Conservation (phyloP, 2,888 invertebrate genomes). For the Euspilapteryx auroguttella region DNA sequence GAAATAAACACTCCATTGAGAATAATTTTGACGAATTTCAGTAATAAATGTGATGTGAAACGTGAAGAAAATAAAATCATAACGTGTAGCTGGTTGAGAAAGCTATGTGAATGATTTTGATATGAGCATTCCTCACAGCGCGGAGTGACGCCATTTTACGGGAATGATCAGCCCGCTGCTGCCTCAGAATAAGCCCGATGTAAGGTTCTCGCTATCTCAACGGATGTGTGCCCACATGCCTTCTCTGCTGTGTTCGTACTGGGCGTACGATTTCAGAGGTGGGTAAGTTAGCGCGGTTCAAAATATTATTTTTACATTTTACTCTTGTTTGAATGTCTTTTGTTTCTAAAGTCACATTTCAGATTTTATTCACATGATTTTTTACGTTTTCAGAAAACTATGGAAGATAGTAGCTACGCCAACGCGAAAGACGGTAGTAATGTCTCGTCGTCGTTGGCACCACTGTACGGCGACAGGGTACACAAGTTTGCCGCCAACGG, state of each 20-base stretch:
- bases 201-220: slow-evolving; percentile 45
- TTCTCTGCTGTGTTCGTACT: slow-evolving; percentile 52
- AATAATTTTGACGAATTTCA: slow-evolving; percentile 24
- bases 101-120: slow-evolving; percentile 29
- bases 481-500: slow-evolving; percentile 41
- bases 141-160: slow-evolving; percentile 63
- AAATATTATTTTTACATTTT: neutral
- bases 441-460: slow-evolving; percentile 27
- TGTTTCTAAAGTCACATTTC: slow-evolving; percentile 39
- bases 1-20: slow-evolving; percentile 44
- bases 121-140: slow-evolving; percentile 50
- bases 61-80: slow-evolving; percentile 30
- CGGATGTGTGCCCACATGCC: slow-evolving; percentile 55
- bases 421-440: slow-evolving; percentile 45
- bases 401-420: slow-evolving; percentile 57
- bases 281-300: slow-evolving; percentile 8
- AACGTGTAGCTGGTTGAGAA: slow-evolving; percentile 19
- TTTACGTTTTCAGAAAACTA: slow-evolving; percentile 53
- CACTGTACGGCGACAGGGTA: slow-evolving; percentile 33
- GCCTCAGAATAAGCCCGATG: slow-evolving; percentile 53
- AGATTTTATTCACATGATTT: slow-evolving; percentile 32
- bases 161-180: slow-evolving; percentile 61
- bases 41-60: slow-evolving; percentile 19
- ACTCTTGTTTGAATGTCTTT: slow-evolving; percentile 41
- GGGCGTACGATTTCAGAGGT: slow-evolving; percentile 59